A percentile compares a stretch with the other conserved stretches of the same genome.
Conservation (phyloP, 1,140 invertebrate genomes). For the Ptiloglossa arizonensis region DNA sequence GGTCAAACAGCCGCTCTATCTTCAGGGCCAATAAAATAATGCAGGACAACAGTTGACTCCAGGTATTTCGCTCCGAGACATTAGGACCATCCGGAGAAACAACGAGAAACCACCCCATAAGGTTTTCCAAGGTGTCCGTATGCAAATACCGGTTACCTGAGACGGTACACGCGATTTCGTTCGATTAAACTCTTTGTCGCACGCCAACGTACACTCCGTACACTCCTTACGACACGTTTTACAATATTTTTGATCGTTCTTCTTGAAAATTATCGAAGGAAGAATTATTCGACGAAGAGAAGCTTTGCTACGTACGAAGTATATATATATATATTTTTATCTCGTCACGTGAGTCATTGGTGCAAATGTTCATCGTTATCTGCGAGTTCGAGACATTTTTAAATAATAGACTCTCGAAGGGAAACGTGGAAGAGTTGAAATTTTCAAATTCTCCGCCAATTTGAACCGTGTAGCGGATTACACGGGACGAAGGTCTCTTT, state of each 20-base stretch:
- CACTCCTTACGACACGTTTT: background rate
- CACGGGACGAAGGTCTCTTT: no score
- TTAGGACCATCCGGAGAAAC: background rate
- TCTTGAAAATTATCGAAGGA: no score
- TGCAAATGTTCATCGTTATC: no score
- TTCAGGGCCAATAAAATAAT: conserved; percentile 4
- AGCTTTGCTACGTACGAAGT: no score
- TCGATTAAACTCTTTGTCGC: conserved; percentile 6
- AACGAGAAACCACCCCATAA: background rate
- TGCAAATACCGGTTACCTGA: conserved; percentile 45
- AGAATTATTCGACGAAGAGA: no score
- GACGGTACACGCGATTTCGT: background rate
- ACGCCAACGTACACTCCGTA: background rate
- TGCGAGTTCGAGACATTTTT: no score
- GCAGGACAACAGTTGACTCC: conserved; percentile 15
- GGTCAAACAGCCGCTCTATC: conserved; percentile 11
- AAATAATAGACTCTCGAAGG: no score
- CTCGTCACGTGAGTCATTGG: no score
- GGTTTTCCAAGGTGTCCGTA: background rate
- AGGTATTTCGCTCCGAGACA: background rate
- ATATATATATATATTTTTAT: no score
- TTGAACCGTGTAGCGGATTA: no score
- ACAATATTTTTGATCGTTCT: background rate
- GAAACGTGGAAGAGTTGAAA: no score
- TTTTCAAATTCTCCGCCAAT: no score